Conservation (phyloP, 2,888 invertebrate species). For the Erebia ligea region DNA sequence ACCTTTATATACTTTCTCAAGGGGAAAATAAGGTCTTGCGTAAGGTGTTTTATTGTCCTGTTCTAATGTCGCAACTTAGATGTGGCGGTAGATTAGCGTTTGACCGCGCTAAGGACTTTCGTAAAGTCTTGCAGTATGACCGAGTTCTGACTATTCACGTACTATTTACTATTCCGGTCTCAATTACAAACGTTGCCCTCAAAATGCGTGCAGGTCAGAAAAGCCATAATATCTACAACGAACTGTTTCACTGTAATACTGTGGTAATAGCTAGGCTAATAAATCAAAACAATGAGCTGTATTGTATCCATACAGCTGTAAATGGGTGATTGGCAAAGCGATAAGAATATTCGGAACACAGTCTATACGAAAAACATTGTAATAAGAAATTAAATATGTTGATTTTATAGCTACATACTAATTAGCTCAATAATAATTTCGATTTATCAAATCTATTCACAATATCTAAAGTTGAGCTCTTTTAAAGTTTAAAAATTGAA, state of each 20-base stretch:
- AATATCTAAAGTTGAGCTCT: no score
- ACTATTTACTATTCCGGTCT: conserved; percentile 50
- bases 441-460: no score
- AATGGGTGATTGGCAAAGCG: conserved; percentile 15
- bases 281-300: conserved; percentile 28
- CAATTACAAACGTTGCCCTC: conserved; percentile 46
- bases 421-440: no score
- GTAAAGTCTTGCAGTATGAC: conserved; percentile 48
- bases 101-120: conserved; percentile 41
- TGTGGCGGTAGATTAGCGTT: conserved; percentile 39
- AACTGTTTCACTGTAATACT: not conserved
- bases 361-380: no score
- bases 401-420: no score
- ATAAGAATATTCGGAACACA: conserved; percentile 19
- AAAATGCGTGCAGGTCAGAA: conserved; percentile 26
- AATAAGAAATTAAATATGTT: no score
- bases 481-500: no score
- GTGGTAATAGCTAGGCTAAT: conserved; percentile 14
- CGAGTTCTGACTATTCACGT: conserved; percentile 51
- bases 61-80: conserved; percentile 41
- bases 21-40: conserved; percentile 33
- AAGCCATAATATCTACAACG: conserved; percentile 17
- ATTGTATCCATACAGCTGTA: conserved; percentile 25
- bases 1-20: conserved; percentile 30
- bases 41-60: conserved; percentile 38